Evolutionary conservation across 92 coral and sea anemone genomes (phyloP).

Genomic region (Bergia puertoricense): DNA sequence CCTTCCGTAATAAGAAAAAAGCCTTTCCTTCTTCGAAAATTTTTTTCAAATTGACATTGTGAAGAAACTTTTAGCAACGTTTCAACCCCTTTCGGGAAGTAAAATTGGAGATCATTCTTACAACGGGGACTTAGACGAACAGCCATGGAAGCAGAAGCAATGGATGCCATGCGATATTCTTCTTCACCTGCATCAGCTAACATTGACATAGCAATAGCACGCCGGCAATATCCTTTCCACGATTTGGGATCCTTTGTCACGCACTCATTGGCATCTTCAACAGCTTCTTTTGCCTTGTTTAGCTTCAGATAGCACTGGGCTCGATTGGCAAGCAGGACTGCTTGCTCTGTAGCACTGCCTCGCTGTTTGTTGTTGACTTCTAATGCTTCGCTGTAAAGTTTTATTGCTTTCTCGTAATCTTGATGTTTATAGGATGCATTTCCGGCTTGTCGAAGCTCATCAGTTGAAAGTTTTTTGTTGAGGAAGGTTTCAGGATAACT

Average conservation of each 20-base stretch:
- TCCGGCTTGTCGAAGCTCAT: slow-evolving; percentile 21
- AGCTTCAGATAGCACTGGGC: slow-evolving; percentile 32
- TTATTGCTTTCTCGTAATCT: slow-evolving; percentile 27
- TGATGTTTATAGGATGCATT: neutral
- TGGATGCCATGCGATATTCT: slow-evolving; percentile 9
- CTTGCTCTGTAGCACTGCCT: neutral
- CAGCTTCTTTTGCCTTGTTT: slow-evolving; percentile 26
- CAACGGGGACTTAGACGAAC: slow-evolving; percentile 2
- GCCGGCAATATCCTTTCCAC: slow-evolving; percentile 35
- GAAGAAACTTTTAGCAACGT: neutral
- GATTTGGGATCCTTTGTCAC: slow-evolving; percentile 16
- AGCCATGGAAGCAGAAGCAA: slow-evolving; percentile 41
- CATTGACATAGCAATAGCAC: slow-evolving; percentile 26
- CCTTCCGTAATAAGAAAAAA: neutral
- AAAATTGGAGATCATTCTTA: neutral
- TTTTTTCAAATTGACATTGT: neutral
- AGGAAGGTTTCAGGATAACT: neutral
- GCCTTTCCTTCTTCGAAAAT: neutral
- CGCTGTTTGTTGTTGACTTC: neutral
- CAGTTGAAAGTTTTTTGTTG: neutral
- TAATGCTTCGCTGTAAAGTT: slow-evolving; percentile 8
- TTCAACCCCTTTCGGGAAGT: too few species aligned
- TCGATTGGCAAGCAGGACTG: slow-evolving; percentile 12
- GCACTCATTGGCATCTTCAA: slow-evolving; percentile 27
- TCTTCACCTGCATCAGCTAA: slow-evolving; percentile 20